A percentile compares a stretch with the other conserved stretches of the same genome.
Evolutionary conservation across 2,797 vertebrate species (phyloP).

Genomic region (Linurgus olivaceus): DNA sequence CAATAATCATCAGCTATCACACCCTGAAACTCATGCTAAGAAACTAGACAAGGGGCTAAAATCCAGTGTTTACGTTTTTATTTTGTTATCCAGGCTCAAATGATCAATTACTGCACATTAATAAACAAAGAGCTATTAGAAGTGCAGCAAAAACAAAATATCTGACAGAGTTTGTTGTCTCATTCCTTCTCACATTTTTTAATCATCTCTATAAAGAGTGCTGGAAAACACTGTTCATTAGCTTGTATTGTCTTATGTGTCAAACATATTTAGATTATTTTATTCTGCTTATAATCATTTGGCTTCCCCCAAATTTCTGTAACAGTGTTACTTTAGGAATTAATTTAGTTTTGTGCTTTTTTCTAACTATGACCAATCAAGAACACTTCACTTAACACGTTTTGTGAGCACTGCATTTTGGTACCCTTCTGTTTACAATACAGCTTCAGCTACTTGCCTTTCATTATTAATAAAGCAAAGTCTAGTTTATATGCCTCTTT

Average conservation of each 20-base stretch:
- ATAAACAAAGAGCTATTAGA: neutral
- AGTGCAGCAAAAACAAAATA: neutral
- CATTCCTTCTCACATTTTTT: neutral
- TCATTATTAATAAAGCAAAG: neutral
- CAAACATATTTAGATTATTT: neutral
- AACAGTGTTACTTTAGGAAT: neutral
- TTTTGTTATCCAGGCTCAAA: neutral
- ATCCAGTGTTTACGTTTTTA: neutral
- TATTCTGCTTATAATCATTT: neutral
- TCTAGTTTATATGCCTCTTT: neutral
- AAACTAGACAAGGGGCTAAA: neutral
- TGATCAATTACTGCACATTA: neutral
- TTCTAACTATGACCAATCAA: neutral
- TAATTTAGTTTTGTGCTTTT: neutral
- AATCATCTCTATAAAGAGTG: neutral
- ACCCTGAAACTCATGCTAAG: neutral
- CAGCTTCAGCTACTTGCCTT: neutral
- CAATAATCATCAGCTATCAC: neutral
- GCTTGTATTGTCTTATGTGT: neutral
- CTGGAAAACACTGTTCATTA: neutral
- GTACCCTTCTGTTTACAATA: neutral
- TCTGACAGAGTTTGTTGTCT: neutral
- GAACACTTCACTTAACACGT: neutral
- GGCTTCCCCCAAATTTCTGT: neutral
- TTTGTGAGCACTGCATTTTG: neutral